phyloP scores from a whole-genome alignment of 2,888 invertebrate genomes.

The Aricia artaxerxes region DNA sequence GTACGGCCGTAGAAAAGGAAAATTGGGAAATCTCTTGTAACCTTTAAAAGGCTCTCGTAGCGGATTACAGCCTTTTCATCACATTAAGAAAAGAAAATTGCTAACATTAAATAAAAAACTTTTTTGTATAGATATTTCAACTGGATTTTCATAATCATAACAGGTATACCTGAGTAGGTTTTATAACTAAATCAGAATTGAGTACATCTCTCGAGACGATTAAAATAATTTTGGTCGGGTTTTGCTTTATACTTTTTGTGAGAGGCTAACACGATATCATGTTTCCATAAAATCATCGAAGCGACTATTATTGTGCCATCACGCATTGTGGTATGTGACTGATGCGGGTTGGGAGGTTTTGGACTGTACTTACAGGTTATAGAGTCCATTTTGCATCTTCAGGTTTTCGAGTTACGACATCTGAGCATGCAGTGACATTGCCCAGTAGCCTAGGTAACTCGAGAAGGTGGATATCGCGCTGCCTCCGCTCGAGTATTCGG shows the following conservation, averaged over 20 bases:
- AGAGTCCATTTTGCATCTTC: constrained; percentile 35
- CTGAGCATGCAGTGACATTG: constrained; percentile 52
- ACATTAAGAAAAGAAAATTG: background rate
- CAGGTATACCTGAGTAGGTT: background rate
- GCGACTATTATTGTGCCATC: constrained; percentile 70
- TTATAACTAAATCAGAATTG: constrained; percentile 36
- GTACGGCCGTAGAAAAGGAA: too few relatives aligned
- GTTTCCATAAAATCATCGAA: constrained; percentile 79
- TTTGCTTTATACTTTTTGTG: constrained; percentile 73
- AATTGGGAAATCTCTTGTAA: background rate
- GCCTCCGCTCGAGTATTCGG: constrained; percentile 75
- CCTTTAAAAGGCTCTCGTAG: background rate
- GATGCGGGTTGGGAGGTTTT: constrained; percentile 37
- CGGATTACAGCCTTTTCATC: too few relatives aligned
- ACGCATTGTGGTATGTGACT: constrained; percentile 58
- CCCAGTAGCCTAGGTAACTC: constrained; percentile 80
- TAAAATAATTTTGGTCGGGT: constrained; percentile 77
- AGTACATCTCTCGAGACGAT: constrained; percentile 72
- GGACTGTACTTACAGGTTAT: constrained; percentile 32
- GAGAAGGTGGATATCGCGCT: constrained; percentile 77
- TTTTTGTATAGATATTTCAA: background rate
- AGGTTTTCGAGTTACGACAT: constrained; percentile 45
- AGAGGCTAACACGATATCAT: constrained; percentile 76
- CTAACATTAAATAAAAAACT: background rate
- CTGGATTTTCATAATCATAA: background rate